Base-by-base conservation (phyloP, 2,797 vertebrate genomes). In the Euphonia xanthogaster region DNA sequence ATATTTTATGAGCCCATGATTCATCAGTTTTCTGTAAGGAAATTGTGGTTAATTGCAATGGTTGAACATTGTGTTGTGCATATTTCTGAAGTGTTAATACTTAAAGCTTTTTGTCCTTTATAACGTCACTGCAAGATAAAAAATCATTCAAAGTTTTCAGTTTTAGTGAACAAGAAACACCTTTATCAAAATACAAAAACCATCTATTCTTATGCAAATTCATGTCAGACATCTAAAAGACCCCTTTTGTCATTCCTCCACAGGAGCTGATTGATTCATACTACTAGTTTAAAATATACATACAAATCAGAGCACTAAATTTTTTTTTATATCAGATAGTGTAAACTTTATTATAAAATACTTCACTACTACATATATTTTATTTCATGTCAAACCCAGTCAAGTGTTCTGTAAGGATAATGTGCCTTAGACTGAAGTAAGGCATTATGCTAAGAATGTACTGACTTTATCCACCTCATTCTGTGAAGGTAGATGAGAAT, bases 201-300 rank as follows among this genome's bases (percentile, higher is more conserved):
- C 40, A 84, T 88, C 77, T 96, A 96, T 97, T 97, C 96, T 97
- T 96, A 97, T 84, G 90, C 94, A 97, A 98, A 98, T 97, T 97
- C 90, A 79, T 95, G 95, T 95, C 92, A 97, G 96, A 51, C 87
- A 96, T 93, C 92, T 81, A 91, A 97, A 97, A 95, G 92, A 95
- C 63, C 81, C 27, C 91, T 94, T 97, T 97, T 96, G 93, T 97
- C 88, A 89, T 91, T 96, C 92, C 93, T 97, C 95, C 95, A 87
- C 88, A 96, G 94, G 88, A 96, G 83, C 13, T 95, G 95, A 97
- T 96, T 97, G 96, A 97, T 93, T 96, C 95, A 92, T 93, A 35
- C 75, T 90, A 88, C 80, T 93, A 92, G 87, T 96, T 93, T 95
- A 95, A 97, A 89, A 94, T 91, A 95, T 68, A 95, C 65, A 93